phyloP scores from a whole-genome alignment of 2,113 vertebrate genomes.

The Osmerus eperlanus region DNA sequence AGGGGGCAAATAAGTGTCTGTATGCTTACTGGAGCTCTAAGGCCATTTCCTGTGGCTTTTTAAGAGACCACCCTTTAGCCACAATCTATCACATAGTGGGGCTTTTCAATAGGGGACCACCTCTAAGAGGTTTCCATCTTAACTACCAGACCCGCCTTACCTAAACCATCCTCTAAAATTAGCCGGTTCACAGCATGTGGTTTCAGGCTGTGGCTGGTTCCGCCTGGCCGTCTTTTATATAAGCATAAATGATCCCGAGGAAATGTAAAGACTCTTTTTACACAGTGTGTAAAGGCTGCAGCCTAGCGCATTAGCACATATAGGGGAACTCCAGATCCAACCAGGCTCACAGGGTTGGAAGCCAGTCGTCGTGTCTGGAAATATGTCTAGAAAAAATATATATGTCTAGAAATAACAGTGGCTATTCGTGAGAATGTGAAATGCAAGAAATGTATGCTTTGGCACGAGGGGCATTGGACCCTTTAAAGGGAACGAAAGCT shows the following conservation, averaged over 20 bases:
- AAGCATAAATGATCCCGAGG: conserved; percentile 26
- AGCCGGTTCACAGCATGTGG: conserved; percentile 16
- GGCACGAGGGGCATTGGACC: background rate
- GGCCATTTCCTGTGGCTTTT: conserved; percentile 32
- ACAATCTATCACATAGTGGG: conserved; percentile 26
- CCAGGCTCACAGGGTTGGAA: background rate
- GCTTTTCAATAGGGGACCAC: conserved; percentile 26
- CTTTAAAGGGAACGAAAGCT: conserved; percentile 17
- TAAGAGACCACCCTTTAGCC: conserved; percentile 22
- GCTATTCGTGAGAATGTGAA: conserved; percentile 4
- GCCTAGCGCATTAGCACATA: background rate
- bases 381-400: conserved; percentile 3
- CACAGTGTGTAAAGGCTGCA: conserved; percentile 5
- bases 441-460: conserved; percentile 1
- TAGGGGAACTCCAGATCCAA: conserved; percentile 8
- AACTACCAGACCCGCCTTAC: background rate
- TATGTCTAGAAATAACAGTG: background rate
- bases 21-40: background rate
- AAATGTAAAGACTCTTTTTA: conserved; percentile 39
- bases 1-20: too few species aligned
- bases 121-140: conserved; percentile 26
- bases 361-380: too few species aligned
- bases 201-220: background rate
- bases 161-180: conserved; percentile 16
- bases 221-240: conserved; percentile 23